Percentiles rank a stretch among this genome's conserved stretches.
Conservation (phyloP, 1,140 invertebrate species). For the Drosophila sulfurigaster region DNA sequence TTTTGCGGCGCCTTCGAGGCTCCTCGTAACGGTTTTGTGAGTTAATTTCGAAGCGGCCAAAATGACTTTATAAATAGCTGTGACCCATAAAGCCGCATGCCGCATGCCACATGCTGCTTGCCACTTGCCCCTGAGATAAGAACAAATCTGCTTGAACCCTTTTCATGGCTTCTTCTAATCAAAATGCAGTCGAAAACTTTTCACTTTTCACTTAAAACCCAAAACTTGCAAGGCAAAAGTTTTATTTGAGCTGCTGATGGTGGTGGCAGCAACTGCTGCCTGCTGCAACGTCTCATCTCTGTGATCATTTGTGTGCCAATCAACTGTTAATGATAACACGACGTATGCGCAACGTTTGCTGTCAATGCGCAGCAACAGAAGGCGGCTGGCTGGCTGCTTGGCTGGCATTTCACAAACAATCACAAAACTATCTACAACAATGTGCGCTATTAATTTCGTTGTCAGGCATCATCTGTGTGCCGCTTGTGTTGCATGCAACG, state of each 20-base stretch:
- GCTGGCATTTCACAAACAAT: conserved; percentile 26
- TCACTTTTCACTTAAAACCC: conserved; percentile 46
- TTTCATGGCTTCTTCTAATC: conserved; percentile 62
- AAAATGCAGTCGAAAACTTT: conserved; percentile 68
- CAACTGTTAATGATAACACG: conserved; percentile 59
- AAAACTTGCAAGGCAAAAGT: conserved; percentile 59
- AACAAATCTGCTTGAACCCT: conserved; percentile 26
- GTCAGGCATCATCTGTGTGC: conserved; percentile 19
- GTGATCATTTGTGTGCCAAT: conserved; percentile 18
- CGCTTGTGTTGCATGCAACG: conserved; percentile 2
- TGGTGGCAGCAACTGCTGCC: not conserved
- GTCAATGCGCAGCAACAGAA: conserved; percentile 25
- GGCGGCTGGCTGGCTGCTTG: not conserved
- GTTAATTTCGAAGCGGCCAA: conserved; percentile 52
- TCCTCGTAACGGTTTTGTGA: conserved; percentile 38
- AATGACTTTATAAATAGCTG: conserved; percentile 81
- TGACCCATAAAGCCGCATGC: conserved; percentile 49
- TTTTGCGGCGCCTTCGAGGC: conserved; percentile 45
- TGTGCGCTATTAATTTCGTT: conserved; percentile 70
- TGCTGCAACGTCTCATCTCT: conserved; percentile 15
- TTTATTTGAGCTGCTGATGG: conserved; percentile 1
- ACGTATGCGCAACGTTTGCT: conserved; percentile 39
- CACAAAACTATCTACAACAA: conserved; percentile 18
- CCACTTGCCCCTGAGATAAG: conserved; percentile 30
- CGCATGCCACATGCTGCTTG: conserved; percentile 16